Base-by-base conservation (phyloP, 2,797 vertebrate genomes). In the Cryptoblepharus egeriae region DNA sequence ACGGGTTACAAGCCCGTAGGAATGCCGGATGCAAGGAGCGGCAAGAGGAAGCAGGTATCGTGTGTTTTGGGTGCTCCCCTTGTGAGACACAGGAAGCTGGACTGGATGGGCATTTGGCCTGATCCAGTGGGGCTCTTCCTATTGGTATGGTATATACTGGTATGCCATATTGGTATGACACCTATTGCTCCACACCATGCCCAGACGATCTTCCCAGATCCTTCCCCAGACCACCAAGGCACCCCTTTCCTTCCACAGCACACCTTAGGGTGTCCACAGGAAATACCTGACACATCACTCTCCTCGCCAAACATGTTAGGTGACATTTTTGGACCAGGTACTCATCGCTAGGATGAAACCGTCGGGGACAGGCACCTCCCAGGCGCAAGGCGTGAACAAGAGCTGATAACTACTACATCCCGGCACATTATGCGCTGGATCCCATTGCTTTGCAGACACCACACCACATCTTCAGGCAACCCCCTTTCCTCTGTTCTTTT, bases 291-390 rank as follows among this genome's bases (percentile, higher is more conserved):
- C 8, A 64, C 49, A n/a, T 15, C 55, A 22, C 32, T 4, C 57
- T 55, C 57, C 65, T 39, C 1, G 18, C 42, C 15, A 55, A 83
- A 83, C 81, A 72, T 7, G 81, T 77, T 57, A 60, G 68, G 75
- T 65, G 75, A 77, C 75, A 83, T 83, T 83, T 83, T 64, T 83
- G 57, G 20, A 32, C 60, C 26, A 72, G 68, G 58, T 77, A 45
- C 45, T 83, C 81, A 83, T 70, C 26, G 1, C 6, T 42, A 26
- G 52, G 58, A 82, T 61, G 22, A 76, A 82, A 73, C 55, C 52
- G 32, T 69, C 15, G 3, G 42, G 72, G 72, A 42, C 72, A 6
- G 72, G 57, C 45, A 1, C 32, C 39, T 71, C 30, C 42, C 68
- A 24, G 1, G 37, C 39, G 18, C 22, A 77, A 32, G 11, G 35